Evolutionary conservation across 23 tunicate genomes (phyloP), one percentile per base, ranked within the genome.

Genomic region (Clavelina lepadiformis): DNA sequence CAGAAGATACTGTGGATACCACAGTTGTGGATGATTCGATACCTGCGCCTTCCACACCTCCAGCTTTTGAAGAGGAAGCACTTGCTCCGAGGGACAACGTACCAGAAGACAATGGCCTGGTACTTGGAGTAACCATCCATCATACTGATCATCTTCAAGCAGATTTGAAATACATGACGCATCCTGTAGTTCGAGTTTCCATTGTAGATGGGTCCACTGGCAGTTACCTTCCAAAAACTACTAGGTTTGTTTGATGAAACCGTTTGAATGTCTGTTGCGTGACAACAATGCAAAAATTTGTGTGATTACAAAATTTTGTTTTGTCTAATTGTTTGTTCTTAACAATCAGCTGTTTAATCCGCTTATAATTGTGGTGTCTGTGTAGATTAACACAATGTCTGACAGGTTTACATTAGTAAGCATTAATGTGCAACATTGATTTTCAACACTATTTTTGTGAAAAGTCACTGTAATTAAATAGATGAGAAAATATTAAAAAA

Each of bases 121-220:
- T 86, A 13, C 76, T 86, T 3, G 85, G 85, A 0, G 72, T 86
- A 26, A 78, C 82, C 5, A 80, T 77, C 20, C 95, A 86, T 56
- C 69, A 78, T 47, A 82, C 83, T 65, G 97, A 89, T 46, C 82
- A 89, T 31, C 35, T 89, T 33, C 58, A 83, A 8, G 83, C 79
- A 34, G 88, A 82, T 58, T 67, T 79, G n/a, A 81, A 70, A 52
- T 69, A 71, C 61, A 67, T 89, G 1, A 35, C 85, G 5, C 97
- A 89, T 54, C 97, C 97, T 0, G 74, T 89, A 58, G 97, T 89
- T 6, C 69, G 81, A 61, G 85, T 89, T 30, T 75, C 97, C 5
- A 28, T 89, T 23, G 97, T 89, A 27, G 97, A 89, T 63, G 76
- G 76, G 3, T 8, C 68, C 28, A 69, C 72, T 3, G 97, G 97